A percentile compares a stretch with the other conserved stretches of the same genome.
These are phyloP conservation scores for Botrylloides violaceus DNA, from an alignment of 23 tunicate genomes.

Conservation along the genomic window DNA sequence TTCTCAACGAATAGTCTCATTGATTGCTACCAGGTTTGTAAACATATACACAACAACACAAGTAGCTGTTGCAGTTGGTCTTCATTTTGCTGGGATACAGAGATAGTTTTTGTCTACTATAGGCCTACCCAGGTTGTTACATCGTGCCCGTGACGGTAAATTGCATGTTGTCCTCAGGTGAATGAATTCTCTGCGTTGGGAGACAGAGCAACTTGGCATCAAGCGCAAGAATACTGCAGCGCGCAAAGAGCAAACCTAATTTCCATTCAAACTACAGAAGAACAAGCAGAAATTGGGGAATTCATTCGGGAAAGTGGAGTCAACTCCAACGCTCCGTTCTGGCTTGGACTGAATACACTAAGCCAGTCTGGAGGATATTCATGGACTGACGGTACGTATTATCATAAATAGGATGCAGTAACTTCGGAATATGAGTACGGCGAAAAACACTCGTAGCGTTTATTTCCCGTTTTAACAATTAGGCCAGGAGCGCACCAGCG, in stretches of 20 bases:
- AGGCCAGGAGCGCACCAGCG: too few relatives aligned
- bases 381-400: conserved; percentile 73
- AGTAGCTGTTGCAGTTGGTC: too few relatives aligned
- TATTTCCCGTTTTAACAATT: too few relatives aligned
- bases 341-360: conserved; percentile 75
- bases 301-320: conserved; percentile 28
- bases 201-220: conserved; percentile 42
- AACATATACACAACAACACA: too few relatives aligned
- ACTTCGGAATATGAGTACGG: too few relatives aligned
- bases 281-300: conserved; percentile 27
- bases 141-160: too few relatives aligned
- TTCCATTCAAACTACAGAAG: conserved; percentile 54
- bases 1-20: conserved; percentile 23
- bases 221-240: conserved; percentile 48
- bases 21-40: conserved; percentile 68
- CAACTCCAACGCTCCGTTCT: conserved; percentile 54
- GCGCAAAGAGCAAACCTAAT: conserved; percentile 52
- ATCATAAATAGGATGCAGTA: too few relatives aligned
- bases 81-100: too few relatives aligned
- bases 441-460: too few relatives aligned
- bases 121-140: too few relatives aligned
- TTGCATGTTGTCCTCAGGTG: too few relatives aligned
- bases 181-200: conserved; percentile 27
- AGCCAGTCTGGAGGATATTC: conserved; percentile 41
- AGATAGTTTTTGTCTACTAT: too few relatives aligned